phyloP scores from a whole-genome alignment of 1,140 invertebrate species.

The Leucophenga varia region DNA sequence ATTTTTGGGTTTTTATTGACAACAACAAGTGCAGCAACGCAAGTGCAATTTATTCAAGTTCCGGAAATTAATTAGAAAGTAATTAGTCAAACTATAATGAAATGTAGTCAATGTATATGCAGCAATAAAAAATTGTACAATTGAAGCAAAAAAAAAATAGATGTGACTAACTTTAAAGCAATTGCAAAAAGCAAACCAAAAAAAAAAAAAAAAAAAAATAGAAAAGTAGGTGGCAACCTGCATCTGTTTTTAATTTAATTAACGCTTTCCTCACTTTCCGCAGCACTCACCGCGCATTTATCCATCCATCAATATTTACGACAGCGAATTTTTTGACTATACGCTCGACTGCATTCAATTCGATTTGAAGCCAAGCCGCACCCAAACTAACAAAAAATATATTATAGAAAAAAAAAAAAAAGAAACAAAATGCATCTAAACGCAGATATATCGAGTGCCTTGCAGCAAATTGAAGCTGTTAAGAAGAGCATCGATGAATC shows the following conservation, averaged over 20 bases:
- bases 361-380: constrained; percentile 19
- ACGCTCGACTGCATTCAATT: constrained; percentile 28
- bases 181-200: constrained; percentile 17
- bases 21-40: no score
- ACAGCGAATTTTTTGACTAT: constrained; percentile 4
- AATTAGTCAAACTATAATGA: no score
- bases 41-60: no score
- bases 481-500: constrained; percentile 73
- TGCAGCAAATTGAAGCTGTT: constrained; percentile 77
- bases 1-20: no score
- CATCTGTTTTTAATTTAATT: constrained; percentile 23
- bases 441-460: constrained; percentile 68
- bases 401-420: no score
- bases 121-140: no score
- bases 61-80: no score
- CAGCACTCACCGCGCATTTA: background rate
- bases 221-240: constrained; percentile 8
- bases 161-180: no score
- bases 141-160: constrained; percentile 18
- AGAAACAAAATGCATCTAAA: constrained; percentile 53
- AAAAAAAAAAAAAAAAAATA: constrained; percentile 13
- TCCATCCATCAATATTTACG: background rate
- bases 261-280: constrained; percentile 17
- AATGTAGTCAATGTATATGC: no score
- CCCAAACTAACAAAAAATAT: constrained; percentile 19